Conservation (phyloP, 2,888 invertebrate species). For the Panorpa germanica region DNA sequence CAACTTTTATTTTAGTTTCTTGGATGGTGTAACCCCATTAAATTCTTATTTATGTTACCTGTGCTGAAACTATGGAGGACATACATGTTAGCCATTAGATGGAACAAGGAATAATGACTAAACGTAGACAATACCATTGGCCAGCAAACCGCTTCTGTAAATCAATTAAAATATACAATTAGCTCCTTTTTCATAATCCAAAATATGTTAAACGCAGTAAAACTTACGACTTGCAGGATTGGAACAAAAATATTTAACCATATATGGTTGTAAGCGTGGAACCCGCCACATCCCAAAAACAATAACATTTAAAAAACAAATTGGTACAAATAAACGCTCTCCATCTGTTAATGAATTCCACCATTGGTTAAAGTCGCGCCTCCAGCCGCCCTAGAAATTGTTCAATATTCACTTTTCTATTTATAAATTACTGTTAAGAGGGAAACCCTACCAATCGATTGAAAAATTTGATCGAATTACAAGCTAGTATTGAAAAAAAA, state of each 20-base stretch:
- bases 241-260: conserved; percentile 73
- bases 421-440: too few relatives aligned
- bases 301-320: conserved; percentile 55
- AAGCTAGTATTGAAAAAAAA: too few relatives aligned
- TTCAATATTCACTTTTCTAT: too few relatives aligned
- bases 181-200: too few relatives aligned
- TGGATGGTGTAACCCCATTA: neutral
- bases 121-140: conserved; percentile 91
- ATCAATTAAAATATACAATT: conserved; percentile 14
- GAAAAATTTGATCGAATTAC: neutral
- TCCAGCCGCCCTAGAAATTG: too few relatives aligned
- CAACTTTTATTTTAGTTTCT: conserved; percentile 15
- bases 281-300: conserved; percentile 74
- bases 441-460: too few relatives aligned
- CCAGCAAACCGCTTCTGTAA: conserved; percentile 50
- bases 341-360: conserved; percentile 57
- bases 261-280: conserved; percentile 44
- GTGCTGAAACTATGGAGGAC: conserved; percentile 72
- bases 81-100: conserved; percentile 90
- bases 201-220: neutral
- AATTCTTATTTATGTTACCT: conserved; percentile 19
- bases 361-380: conserved; percentile 39
- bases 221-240: conserved; percentile 58
- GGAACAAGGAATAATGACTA: conserved; percentile 75
- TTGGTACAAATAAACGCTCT: conserved; percentile 61